A percentile compares a stretch with the other conserved stretches of the same genome.
These are phyloP conservation scores for Aplodontia rufa DNA, from an alignment of 2,113 vertebrate genomes.

Conservation along the genomic window DNA sequence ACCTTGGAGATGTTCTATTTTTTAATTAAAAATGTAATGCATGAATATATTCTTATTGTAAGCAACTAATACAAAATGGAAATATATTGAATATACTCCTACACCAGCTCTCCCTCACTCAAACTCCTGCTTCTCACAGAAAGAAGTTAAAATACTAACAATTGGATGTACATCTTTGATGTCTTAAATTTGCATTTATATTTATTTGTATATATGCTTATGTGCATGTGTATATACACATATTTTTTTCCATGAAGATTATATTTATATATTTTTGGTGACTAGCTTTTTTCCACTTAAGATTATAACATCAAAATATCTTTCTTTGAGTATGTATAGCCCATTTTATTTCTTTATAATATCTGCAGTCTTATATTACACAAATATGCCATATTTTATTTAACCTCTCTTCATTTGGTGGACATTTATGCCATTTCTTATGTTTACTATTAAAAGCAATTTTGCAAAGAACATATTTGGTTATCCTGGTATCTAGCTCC, in stretches of 20 bases:
- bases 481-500: background rate
- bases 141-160: constrained; percentile 28
- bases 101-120: background rate
- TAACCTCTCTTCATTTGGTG: background rate
- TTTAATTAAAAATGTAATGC: constrained; percentile 74
- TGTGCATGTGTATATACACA: background rate
- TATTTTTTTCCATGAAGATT: background rate
- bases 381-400: constrained; percentile 20
- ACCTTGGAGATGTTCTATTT: constrained; percentile 74
- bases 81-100: background rate
- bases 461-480: background rate
- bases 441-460: constrained; percentile 41
- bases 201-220: background rate
- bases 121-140: constrained; percentile 13
- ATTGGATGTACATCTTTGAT: background rate
- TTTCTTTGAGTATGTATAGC: background rate
- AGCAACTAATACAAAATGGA: constrained; percentile 35
- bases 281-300: constrained; percentile 16
- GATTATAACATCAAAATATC: background rate
- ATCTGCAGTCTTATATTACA: background rate
- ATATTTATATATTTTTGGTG: constrained; percentile 28
- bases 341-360: background rate
- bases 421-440: background rate
- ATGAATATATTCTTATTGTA: constrained; percentile 56
- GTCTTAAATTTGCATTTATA: constrained; percentile 47